These are phyloP conservation scores for Todus mexicanus DNA, from an alignment of 2,797 vertebrate species.

Conservation along the genomic window DNA sequence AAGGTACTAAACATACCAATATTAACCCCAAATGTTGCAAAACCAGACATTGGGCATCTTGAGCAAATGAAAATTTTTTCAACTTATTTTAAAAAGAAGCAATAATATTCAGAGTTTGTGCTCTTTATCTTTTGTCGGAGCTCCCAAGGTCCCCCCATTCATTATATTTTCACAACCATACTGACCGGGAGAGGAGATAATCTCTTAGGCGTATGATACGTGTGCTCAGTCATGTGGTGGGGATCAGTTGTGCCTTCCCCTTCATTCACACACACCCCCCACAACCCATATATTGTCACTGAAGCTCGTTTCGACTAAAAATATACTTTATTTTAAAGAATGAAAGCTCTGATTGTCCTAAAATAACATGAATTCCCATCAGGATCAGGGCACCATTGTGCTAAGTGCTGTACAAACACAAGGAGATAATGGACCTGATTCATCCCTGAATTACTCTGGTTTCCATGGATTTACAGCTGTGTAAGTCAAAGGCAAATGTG, in stretches of 20 bases:
- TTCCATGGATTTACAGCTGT: conserved; percentile 68
- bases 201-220: neutral
- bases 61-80: neutral
- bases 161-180: neutral
- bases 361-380: conserved; percentile 63
- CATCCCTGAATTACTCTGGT: conserved; percentile 64
- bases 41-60: neutral
- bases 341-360: conserved; percentile 62
- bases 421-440: conserved; percentile 66
- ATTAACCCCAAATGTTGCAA: neutral
- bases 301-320: conserved; percentile 38
- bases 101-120: neutral
- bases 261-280: neutral
- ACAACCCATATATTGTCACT: neutral
- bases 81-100: neutral
- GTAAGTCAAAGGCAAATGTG: conserved; percentile 60
- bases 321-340: conserved; percentile 55
- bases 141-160: neutral
- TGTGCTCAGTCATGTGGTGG: conserved; percentile 12
- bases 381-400: conserved; percentile 61
- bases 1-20: neutral
- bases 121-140: neutral
- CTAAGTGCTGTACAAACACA: conserved; percentile 59
- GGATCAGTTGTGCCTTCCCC: neutral
- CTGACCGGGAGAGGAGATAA: neutral